Conservation (phyloP, 2,113 vertebrate species). For the Galbula dea region DNA sequence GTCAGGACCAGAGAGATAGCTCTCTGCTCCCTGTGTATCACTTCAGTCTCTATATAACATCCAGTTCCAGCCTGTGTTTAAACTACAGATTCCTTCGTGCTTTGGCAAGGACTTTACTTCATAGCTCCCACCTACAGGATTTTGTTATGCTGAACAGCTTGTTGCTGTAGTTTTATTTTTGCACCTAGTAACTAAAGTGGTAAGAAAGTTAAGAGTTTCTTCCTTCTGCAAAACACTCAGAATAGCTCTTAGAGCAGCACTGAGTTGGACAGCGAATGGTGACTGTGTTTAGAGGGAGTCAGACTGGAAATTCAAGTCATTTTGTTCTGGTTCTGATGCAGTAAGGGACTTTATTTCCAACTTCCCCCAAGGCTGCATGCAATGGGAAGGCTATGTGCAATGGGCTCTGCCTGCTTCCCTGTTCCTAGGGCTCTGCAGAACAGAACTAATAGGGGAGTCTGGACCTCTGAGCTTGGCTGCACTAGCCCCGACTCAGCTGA, state of each 20-base stretch:
- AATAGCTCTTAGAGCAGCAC: background rate
- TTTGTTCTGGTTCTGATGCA: background rate
- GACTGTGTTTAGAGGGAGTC: background rate
- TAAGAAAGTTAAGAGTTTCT: background rate
- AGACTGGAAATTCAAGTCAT: background rate
- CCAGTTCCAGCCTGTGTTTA: conserved; percentile 52
- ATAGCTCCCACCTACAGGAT: background rate
- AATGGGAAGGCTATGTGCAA: background rate
- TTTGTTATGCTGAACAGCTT: background rate
- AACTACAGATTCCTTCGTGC: conserved; percentile 59
- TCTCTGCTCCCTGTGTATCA: background rate
- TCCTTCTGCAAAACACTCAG: background rate
- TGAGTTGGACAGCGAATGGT: background rate
- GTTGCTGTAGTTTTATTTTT: conserved; percentile 38
- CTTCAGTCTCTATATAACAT: background rate
- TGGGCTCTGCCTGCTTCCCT: background rate
- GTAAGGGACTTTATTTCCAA: background rate
- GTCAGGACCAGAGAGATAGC: background rate
- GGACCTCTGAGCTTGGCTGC: background rate
- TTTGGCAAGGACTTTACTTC: conserved; percentile 33
- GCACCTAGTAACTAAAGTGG: background rate
- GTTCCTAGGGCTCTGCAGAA: background rate
- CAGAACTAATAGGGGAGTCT: background rate
- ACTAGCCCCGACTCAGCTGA: background rate
- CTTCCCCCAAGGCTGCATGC: background rate